phyloP scores from a whole-genome alignment of 2,888 invertebrate species.

The Magallana nippona region DNA sequence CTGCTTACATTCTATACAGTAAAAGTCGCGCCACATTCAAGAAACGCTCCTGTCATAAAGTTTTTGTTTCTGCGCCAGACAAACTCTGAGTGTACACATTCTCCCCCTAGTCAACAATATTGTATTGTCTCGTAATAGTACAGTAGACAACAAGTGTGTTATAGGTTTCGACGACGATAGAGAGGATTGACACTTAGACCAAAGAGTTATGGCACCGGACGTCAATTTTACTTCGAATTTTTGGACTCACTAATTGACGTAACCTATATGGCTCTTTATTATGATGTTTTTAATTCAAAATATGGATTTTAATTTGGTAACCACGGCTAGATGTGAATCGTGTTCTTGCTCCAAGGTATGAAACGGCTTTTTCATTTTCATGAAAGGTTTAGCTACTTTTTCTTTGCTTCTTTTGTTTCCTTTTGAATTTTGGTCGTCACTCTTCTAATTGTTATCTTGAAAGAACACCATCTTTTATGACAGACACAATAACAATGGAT shows the following conservation, averaged over 20 bases:
- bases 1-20: background rate
- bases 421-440: background rate
- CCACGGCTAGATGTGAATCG: background rate
- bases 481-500: background rate
- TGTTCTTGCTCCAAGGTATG: conserved; percentile 4
- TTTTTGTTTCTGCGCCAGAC: conserved; percentile 24
- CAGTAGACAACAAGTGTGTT: background rate
- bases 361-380: background rate
- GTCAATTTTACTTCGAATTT: background rate
- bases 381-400: background rate
- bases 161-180: background rate
- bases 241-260: background rate
- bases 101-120: background rate
- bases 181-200: background rate
- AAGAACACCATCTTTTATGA: background rate
- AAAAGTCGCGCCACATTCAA: conserved; percentile 30
- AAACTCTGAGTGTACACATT: background rate
- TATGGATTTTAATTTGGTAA: background rate
- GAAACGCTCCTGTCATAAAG: background rate
- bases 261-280: background rate
- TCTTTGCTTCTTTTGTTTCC: background rate
- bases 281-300: conserved; percentile 17
- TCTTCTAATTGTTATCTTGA: background rate
- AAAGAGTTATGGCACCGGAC: background rate
- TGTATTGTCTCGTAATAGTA: background rate